phyloP scores from a whole-genome alignment of 2,113 vertebrate species.

The Nematolebias whitei region DNA sequence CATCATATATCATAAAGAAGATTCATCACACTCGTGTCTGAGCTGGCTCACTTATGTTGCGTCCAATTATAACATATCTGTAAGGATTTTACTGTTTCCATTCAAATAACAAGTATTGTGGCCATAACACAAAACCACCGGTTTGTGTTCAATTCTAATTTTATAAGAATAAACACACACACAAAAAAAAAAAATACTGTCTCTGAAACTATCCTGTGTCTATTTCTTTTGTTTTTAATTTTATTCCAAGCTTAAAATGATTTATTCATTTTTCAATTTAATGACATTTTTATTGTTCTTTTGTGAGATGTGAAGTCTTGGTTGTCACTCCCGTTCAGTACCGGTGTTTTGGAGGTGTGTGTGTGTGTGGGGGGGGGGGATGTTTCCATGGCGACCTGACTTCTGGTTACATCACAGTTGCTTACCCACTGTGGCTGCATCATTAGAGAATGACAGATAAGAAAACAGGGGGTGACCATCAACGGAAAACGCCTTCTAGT shows the following conservation, averaged over 20 bases:
- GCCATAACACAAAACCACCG: slow-evolving; percentile 1
- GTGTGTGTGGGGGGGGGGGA: slow-evolving; percentile 16
- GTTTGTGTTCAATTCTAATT: slow-evolving; percentile 30
- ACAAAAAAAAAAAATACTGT: slow-evolving; percentile 25
- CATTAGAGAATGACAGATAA: slow-evolving; percentile 54
- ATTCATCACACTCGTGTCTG: slow-evolving; percentile 13
- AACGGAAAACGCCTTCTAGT: slow-evolving; percentile 37
- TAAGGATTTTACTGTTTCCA: slow-evolving; percentile 25
- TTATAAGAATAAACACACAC: slow-evolving; percentile 58
- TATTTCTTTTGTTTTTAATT: slow-evolving; percentile 56
- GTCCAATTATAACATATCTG: slow-evolving; percentile 9
- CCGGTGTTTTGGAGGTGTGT: background rate
- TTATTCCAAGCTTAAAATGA: slow-evolving; percentile 29
- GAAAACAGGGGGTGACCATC: slow-evolving; percentile 23
- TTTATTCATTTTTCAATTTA: slow-evolving; percentile 47
- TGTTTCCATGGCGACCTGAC: slow-evolving; percentile 72
- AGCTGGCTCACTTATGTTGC: slow-evolving; percentile 9
- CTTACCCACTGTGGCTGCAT: slow-evolving; percentile 43
- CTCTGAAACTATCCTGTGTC: slow-evolving; percentile 24
- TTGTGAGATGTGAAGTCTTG: slow-evolving; percentile 37
- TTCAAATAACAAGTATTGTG: slow-evolving; percentile 14
- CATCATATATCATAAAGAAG: slow-evolving; percentile 11
- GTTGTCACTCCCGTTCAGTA: slow-evolving; percentile 36
- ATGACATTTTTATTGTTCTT: slow-evolving; percentile 30
- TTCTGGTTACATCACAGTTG: slow-evolving; percentile 65